phyloP scores from a whole-genome alignment of 1,140 invertebrate species.

The Eriosoma lanigerum region DNA sequence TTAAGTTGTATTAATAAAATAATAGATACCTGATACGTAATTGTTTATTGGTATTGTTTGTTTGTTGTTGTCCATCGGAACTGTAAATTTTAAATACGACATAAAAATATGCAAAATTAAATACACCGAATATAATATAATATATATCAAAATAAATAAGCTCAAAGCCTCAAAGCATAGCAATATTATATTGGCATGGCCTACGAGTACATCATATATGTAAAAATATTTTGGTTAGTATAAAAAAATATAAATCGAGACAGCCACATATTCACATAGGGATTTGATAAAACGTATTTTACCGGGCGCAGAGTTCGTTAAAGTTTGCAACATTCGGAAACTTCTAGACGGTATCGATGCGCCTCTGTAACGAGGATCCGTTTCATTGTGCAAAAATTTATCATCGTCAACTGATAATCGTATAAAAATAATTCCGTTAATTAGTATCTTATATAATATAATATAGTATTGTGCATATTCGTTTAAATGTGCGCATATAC shows the following conservation, averaged over 20 bases:
- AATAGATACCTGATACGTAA: slow-evolving; percentile 44
- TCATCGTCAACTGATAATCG: slow-evolving; percentile 53
- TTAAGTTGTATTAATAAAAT: too few species aligned
- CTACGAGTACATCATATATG: background rate
- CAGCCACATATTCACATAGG: background rate
- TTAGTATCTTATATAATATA: slow-evolving; percentile 16
- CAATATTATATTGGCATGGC: background rate
- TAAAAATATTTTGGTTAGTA: background rate
- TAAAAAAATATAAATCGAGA: slow-evolving; percentile 6
- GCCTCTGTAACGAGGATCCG: slow-evolving; percentile 76
- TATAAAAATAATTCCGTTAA: slow-evolving; percentile 36
- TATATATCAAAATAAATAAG: background rate
- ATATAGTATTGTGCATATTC: too few species aligned
- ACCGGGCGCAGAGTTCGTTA: slow-evolving; percentile 62
- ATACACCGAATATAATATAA: background rate
- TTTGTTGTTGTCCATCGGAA: background rate
- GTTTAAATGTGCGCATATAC: too few species aligned
- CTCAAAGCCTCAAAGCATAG: slow-evolving; percentile 17
- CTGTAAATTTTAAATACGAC: slow-evolving; percentile 10
- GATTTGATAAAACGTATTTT: slow-evolving; percentile 35
- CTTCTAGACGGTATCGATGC: slow-evolving; percentile 82
- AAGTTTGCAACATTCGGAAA: slow-evolving; percentile 80
- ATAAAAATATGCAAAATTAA: background rate
- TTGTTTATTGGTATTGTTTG: slow-evolving; percentile 5
- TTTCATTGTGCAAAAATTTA: slow-evolving; percentile 53